Conservation (phyloP, 2,797 vertebrate species). For the Caiman crocodilus region DNA sequence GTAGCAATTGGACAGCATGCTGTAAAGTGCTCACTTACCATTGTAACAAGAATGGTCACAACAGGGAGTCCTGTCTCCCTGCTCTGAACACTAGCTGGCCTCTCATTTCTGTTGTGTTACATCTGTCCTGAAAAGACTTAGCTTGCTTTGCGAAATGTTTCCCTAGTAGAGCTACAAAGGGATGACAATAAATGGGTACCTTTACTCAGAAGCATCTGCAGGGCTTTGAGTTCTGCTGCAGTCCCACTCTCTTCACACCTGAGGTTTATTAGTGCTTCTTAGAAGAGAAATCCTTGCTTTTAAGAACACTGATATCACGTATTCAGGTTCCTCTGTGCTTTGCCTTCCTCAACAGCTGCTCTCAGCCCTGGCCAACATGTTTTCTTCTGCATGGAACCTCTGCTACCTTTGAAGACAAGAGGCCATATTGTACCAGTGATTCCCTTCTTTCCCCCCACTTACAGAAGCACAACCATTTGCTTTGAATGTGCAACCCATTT, state of each 20-base stretch:
- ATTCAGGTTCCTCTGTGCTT: neutral
- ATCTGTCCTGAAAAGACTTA: neutral
- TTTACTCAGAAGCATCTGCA: too few relatives aligned
- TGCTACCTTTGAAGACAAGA: neutral
- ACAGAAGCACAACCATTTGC: neutral
- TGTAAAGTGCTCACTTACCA: neutral
- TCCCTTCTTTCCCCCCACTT: neutral
- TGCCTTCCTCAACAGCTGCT: neutral
- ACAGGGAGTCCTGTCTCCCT: neutral
- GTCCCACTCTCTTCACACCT: neutral
- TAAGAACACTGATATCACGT: neutral
- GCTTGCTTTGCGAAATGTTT: neutral
- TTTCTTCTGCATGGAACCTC: neutral
- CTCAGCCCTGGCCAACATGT: neutral
- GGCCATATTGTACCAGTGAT: neutral
- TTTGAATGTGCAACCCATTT: neutral
- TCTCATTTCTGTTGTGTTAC: neutral
- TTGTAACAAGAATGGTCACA: neutral
- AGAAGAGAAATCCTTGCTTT: neutral
- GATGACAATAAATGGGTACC: neutral
- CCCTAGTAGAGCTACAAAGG: neutral
- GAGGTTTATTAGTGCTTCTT: neutral
- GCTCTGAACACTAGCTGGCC: neutral
- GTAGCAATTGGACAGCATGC: neutral
- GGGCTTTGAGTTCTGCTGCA: neutral